Percentiles rank a stretch among this genome's conserved stretches.
Evolutionary conservation across 2,797 vertebrate species (phyloP).

Genomic region (Chelonia mydas): DNA sequence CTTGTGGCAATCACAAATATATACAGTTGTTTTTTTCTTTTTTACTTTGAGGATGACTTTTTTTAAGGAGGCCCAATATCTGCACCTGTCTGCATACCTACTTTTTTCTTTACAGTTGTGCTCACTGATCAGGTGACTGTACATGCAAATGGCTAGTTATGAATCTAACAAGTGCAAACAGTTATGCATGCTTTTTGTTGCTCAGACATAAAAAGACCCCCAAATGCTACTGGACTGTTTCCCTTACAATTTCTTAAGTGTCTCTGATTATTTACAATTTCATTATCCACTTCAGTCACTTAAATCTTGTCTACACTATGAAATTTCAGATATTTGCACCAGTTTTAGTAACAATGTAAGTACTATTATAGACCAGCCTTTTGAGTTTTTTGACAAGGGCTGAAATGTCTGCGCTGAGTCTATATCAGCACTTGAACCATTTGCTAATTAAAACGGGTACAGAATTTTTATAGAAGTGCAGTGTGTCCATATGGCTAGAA

Average conservation of each 20-base stretch:
- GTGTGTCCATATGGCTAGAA: no score
- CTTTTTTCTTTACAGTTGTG: background rate
- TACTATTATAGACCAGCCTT: no score
- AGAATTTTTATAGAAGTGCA: no score
- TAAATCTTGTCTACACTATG: no score
- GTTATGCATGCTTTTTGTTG: background rate
- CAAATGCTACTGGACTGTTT: rapidly evolving
- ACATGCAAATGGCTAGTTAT: rapidly evolving
- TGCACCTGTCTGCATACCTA: background rate
- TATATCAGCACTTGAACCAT: background rate
- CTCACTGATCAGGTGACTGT: rapidly evolving
- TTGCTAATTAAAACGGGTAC: background rate
- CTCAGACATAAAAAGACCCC: background rate
- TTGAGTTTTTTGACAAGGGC: no score
- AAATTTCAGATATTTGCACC: no score
- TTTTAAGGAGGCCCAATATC: background rate
- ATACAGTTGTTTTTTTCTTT: rapidly evolving
- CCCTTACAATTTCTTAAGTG: background rate
- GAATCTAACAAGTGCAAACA: background rate
- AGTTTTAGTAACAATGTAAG: no score
- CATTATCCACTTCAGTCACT: no score
- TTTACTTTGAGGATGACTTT: rapidly evolving
- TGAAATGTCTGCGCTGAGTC: background rate
- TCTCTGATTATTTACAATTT: rapidly evolving
- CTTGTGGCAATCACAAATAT: background rate